Percentiles rank a stretch among this genome's conserved stretches.
Evolutionary conservation across 2,888 invertebrate species (phyloP).

Genomic region (Masnerella sp.): DNA sequence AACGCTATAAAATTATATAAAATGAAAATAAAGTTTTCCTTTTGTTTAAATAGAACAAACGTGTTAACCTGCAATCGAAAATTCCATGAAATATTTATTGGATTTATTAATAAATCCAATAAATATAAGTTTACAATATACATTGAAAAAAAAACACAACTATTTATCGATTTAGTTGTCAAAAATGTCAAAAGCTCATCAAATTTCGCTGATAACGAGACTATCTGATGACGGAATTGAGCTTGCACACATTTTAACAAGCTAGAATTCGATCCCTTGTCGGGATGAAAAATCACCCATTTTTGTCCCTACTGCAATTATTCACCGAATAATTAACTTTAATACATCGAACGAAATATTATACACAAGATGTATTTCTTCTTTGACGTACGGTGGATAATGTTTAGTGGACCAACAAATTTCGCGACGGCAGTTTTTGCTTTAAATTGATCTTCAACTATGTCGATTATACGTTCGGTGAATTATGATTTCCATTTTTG

Average conservation of each 20-base stretch:
- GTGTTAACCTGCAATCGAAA: too few relatives aligned
- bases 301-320: slow-evolving; percentile 20
- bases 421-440: neutral
- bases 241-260: slow-evolving; percentile 23
- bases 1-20: too few relatives aligned
- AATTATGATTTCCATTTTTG: neutral
- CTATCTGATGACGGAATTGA: slow-evolving; percentile 13
- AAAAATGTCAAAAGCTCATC: slow-evolving; percentile 11
- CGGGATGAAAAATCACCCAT: slow-evolving; percentile 11
- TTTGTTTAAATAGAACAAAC: too few relatives aligned
- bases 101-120: too few relatives aligned
- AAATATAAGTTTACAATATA: too few relatives aligned
- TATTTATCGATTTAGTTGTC: neutral
- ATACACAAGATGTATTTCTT: neutral
- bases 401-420: too few relatives aligned
- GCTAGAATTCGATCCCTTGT: slow-evolving; percentile 28
- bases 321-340: slow-evolving; percentile 10
- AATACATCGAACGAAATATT: neutral
- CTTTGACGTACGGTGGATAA: too few relatives aligned
- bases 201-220: slow-evolving; percentile 7
- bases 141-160: too few relatives aligned
- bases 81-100: too few relatives aligned
- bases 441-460: neutral
- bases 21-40: too few relatives aligned
- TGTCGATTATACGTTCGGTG: too few relatives aligned